Percentiles rank a stretch among this genome's conserved stretches.
These are phyloP conservation scores for Sialia sialis DNA, from an alignment of 2,113 vertebrate species.

Conservation along the genomic window DNA sequence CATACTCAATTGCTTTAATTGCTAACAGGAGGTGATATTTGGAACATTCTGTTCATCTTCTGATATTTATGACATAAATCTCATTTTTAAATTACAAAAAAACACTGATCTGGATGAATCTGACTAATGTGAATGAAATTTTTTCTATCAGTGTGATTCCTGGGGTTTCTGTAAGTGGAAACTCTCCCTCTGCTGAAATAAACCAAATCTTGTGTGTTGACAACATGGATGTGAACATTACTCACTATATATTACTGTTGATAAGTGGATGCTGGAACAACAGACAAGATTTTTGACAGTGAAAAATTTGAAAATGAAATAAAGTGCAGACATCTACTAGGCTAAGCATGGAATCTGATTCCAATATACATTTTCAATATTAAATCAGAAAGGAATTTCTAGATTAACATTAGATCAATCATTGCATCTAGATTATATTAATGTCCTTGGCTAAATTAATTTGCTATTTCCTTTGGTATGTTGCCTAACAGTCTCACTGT, in stretches of 20 bases:
- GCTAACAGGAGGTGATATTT: background rate
- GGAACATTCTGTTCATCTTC: background rate
- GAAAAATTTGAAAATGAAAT: background rate
- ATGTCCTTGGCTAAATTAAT: background rate
- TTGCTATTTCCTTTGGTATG: background rate
- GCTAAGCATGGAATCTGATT: background rate
- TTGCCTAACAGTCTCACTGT: background rate
- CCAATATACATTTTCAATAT: background rate
- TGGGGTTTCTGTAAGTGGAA: background rate
- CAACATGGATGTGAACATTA: fast-evolving
- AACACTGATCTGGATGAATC: background rate
- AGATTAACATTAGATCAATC: background rate
- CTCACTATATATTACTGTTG: background rate
- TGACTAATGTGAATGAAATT: background rate
- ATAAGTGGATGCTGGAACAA: background rate
- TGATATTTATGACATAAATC: background rate
- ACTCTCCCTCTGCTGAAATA: background rate
- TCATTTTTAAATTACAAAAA: background rate
- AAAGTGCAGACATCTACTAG: background rate
- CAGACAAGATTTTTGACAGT: background rate
- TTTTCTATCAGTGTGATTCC: fast-evolving
- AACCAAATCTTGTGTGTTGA: background rate
- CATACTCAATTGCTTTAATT: background rate
- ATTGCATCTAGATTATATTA: background rate
- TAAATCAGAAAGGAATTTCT: background rate